Percentiles rank a stretch among this genome's conserved stretches.
Conservation (phyloP, 2,888 invertebrate species). For the Sinopyrophorus schimmeli region DNA sequence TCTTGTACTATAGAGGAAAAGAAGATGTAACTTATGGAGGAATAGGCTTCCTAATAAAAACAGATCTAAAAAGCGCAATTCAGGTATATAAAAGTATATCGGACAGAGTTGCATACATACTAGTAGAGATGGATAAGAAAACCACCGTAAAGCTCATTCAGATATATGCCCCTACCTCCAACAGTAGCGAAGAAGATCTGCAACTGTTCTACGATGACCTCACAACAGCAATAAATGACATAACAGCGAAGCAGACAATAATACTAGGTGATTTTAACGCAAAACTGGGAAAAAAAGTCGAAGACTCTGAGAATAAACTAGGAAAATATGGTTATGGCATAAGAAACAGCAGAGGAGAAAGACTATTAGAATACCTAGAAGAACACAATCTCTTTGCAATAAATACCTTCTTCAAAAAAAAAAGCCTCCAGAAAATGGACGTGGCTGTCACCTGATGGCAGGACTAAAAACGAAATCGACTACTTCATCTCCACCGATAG, state of each 20-base stretch:
- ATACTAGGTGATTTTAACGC: slow-evolving; percentile 3
- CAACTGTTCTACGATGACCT: background rate
- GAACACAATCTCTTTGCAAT: background rate
- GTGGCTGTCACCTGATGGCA: background rate
- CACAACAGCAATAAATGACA: slow-evolving; percentile 3
- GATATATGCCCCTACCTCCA: slow-evolving; percentile 3
- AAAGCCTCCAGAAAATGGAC: background rate
- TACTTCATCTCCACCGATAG: background rate
- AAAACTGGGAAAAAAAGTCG: slow-evolving; percentile 3
- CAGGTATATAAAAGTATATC: slow-evolving; percentile 1
- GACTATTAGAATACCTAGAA: slow-evolving; percentile 6
- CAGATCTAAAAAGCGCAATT: no score
- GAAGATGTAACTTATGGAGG: slow-evolving; percentile 1
- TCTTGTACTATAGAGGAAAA: background rate
- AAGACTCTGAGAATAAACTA: no score
- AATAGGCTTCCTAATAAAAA: background rate
- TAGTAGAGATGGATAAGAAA: slow-evolving; percentile 1
- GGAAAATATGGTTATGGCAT: slow-evolving; percentile 2
- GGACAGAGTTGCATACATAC: slow-evolving; percentile 3
- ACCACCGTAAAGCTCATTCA: slow-evolving; percentile 2
- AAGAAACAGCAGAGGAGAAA: background rate
- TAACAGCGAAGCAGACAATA: background rate
- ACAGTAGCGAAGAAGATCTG: slow-evolving; percentile 1
- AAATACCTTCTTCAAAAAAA: background rate
- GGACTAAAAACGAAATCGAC: background rate